Evolutionary conservation across 2,113 vertebrate genomes (phyloP), one percentile per base, ranked within the genome.

Genomic region (Mionectes macconnelli): DNA sequence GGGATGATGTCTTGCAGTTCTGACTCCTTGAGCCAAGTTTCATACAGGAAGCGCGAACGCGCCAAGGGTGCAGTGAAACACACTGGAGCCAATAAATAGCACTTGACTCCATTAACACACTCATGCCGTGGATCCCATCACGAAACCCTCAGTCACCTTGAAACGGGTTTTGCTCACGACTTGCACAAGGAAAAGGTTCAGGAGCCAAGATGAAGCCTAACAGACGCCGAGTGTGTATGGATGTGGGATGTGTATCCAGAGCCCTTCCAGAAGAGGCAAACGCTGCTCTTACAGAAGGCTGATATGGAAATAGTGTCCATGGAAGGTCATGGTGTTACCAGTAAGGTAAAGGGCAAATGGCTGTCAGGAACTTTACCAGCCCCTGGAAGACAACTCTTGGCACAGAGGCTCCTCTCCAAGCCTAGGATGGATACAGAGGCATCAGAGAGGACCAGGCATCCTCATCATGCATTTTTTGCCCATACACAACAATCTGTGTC

Each of bases 1-100:
- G 87, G 64, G 88, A 96, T 86, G 95, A 86, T 87, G 87, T 78
- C 82, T 87, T 87, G 69, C 91, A 89, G 96, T 18, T 86, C 84
- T 79, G 73, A 23, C 23, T 78, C 72, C 68, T 79, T 31, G 73
- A 35, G 90, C 92, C 95, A 95, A 96, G 75, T 91, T 84, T 73
- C 78, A 45, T 93, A 53, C 93, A 95, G 89, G 94, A 96, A 94
- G 70, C 40, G 37, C 0, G 0, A 79, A 30, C 0, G 23, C 5
- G 62, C 83, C 87, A 92, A 88, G 90, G 85, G 62, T 0, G 44
- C 94, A 72, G 89, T 20, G 42, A 82, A 96, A 89, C 6, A 39
- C 56, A 10, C n/a, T 27, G 44, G 12, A 92, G 94, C 92, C 87
- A 96, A 49, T 55, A 92, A 96, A 91, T 18, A 82, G 84, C 76